These are phyloP conservation scores for Lagenorhynchus albirostris DNA, from an alignment of 2,113 vertebrate species.

Conservation along the genomic window DNA sequence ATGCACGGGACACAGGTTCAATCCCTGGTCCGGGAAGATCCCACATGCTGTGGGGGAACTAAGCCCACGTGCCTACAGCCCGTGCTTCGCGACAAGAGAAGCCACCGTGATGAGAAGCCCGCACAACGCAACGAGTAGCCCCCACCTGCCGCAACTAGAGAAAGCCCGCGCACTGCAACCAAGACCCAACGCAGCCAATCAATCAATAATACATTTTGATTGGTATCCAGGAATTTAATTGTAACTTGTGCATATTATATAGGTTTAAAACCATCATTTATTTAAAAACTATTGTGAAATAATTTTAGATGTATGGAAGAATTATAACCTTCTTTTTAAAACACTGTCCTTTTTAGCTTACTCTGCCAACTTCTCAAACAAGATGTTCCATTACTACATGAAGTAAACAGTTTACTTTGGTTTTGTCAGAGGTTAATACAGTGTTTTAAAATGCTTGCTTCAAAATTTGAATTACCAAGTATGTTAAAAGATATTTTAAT, in stretches of 20 bases:
- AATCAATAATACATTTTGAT: not conserved
- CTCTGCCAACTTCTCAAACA: not conserved
- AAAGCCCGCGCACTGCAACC: too few relatives aligned
- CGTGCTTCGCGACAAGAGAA: too few relatives aligned
- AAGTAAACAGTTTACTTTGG: not conserved
- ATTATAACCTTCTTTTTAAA: not conserved
- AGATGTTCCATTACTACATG: not conserved
- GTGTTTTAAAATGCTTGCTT: conserved; percentile 11
- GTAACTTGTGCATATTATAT: not conserved
- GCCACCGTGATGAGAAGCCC: too few relatives aligned
- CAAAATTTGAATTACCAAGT: not conserved
- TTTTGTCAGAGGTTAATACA: not conserved
- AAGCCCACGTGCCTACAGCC: too few relatives aligned
- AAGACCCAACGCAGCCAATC: too few relatives aligned
- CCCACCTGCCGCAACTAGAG: too few relatives aligned
- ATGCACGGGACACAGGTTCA: too few relatives aligned
- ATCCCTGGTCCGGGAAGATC: too few relatives aligned
- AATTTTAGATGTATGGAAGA: not conserved
- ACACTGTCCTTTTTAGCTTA: not conserved
- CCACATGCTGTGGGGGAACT: too few relatives aligned
- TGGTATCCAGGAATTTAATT: not conserved
- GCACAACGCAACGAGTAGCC: too few relatives aligned
- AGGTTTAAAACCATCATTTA: not conserved
- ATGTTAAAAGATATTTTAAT: not conserved
- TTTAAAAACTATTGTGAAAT: not conserved